A percentile compares a stretch with the other conserved stretches of the same genome.
Conservation (phyloP, 2,113 vertebrate genomes). For the Paradisaea rubra region DNA sequence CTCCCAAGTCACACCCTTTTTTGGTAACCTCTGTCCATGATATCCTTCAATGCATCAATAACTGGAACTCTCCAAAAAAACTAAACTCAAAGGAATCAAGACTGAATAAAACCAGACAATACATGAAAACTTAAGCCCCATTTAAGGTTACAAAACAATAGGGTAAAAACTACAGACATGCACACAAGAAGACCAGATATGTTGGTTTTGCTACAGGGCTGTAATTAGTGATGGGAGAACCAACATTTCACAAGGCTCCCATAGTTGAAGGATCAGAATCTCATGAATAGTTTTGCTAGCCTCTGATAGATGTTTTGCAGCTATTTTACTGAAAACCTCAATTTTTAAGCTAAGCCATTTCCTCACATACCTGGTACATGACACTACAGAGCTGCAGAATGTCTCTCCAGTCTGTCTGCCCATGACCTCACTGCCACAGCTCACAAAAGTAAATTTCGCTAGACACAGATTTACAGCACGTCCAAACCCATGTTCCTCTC, state of each 20-base stretch:
- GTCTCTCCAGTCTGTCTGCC: not conserved
- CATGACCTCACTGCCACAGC: not conserved
- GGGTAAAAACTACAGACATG: not conserved
- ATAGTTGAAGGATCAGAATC: not conserved
- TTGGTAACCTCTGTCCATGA: conserved; percentile 58
- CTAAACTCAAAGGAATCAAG: conserved; percentile 55
- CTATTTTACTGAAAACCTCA: not conserved
- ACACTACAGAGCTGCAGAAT: not conserved
- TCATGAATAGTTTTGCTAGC: not conserved
- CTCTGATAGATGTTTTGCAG: not conserved
- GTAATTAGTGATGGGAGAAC: not conserved
- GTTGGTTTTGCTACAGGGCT: not conserved
- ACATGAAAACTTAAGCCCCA: conserved; percentile 36
- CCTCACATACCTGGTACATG: not conserved
- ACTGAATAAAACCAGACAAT: conserved; percentile 53
- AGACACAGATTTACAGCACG: not conserved
- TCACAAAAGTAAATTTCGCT: not conserved
- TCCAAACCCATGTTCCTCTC: not conserved
- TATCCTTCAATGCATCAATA: conserved; percentile 49
- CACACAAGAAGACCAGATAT: not conserved
- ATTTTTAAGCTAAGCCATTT: not conserved
- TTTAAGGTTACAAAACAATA: conserved; percentile 50
- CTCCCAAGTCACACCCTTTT: conserved; percentile 64
- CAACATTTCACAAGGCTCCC: not conserved
- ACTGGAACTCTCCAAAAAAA: conserved; percentile 30